Conservation (phyloP, 2,888 invertebrate species). For the Andrena praecox region DNA sequence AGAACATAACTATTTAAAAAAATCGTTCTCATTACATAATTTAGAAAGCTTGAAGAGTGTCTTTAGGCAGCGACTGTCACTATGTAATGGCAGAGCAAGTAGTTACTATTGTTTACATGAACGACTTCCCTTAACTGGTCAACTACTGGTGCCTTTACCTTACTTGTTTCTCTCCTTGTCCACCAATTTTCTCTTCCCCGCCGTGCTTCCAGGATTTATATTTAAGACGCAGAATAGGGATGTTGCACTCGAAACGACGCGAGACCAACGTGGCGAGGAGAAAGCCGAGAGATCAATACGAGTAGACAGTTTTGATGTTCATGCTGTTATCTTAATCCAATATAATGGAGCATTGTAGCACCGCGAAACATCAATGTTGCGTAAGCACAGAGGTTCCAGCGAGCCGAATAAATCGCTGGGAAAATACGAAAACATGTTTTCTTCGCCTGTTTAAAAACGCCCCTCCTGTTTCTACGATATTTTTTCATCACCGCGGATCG, state of each 20-base stretch:
- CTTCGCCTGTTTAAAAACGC: constrained; percentile 30
- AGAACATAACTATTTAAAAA: too few species aligned
- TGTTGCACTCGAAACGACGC: background rate
- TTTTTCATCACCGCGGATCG: background rate
- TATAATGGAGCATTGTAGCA: constrained; percentile 43
- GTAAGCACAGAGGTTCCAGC: background rate
- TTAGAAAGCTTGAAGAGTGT: too few species aligned
- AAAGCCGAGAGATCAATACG: constrained; percentile 19
- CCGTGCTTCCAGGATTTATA: too few species aligned
- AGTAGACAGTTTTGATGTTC: constrained; percentile 51
- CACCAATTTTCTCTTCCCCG: background rate
- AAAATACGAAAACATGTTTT: constrained; percentile 21
- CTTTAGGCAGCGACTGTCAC: too few species aligned
- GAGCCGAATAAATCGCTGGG: background rate
- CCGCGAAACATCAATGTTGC: constrained; percentile 40
- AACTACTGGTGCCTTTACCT: too few species aligned
- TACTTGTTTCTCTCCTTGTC: background rate
- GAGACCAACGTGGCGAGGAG: background rate
- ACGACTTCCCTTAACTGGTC: too few species aligned
- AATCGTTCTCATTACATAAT: too few species aligned
- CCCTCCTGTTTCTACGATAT: constrained; percentile 3
- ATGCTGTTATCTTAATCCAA: constrained; percentile 44
- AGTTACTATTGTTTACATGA: too few species aligned
- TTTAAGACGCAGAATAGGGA: too few species aligned
- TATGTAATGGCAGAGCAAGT: too few species aligned